Evolutionary conservation across 2,113 vertebrate species (phyloP), one percentile per base, ranked within the genome.

Genomic region (Strigops habroptila): DNA sequence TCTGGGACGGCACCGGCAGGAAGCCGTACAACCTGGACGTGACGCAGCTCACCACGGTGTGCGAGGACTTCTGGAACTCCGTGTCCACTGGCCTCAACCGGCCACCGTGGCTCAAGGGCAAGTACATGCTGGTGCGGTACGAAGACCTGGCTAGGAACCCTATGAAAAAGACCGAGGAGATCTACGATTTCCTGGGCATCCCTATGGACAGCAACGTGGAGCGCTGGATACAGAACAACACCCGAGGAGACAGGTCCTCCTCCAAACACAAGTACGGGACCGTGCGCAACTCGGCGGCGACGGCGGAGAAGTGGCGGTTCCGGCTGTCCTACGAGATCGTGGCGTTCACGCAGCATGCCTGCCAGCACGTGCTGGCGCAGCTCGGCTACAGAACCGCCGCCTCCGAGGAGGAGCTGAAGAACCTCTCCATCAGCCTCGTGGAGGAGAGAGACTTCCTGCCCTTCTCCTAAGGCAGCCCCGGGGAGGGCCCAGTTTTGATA

Each of bases 181-280:
- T 99, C 90, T 99, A 99, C 1, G 98, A 99, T 69, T 99, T 98
- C 96, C 97, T 99, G 94, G 99, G 99, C 37, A 98, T 99, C 92
- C 97, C 98, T 30, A 73, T 99, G 98, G 99, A 99, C 97, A 96
- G 98, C 96, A 99, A 98, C 0, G 98, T 99, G 3, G 98, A 98
- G 84, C 98, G 98, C 95, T 99, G 99, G 99, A 99, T 99, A 97
- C 98, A 98, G 86, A 99, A 99, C 93, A 99, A 99, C 98, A 99
- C 99, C 22, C 98, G 98, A 41, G 99, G 99, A 13, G 99, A 99
- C 98, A 98, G 99, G 63, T 95, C 98, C 52, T 97, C 98, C n/a
- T 98, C 98, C 86, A 99, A 99, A 98, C 99, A 99, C 98, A 99
- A 99, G 81, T 99, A 99, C 0, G 99, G 99, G 68, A 99, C 99